Base-by-base conservation (phyloP, 2,113 vertebrate species). In the Hipposideros armiger region DNA sequence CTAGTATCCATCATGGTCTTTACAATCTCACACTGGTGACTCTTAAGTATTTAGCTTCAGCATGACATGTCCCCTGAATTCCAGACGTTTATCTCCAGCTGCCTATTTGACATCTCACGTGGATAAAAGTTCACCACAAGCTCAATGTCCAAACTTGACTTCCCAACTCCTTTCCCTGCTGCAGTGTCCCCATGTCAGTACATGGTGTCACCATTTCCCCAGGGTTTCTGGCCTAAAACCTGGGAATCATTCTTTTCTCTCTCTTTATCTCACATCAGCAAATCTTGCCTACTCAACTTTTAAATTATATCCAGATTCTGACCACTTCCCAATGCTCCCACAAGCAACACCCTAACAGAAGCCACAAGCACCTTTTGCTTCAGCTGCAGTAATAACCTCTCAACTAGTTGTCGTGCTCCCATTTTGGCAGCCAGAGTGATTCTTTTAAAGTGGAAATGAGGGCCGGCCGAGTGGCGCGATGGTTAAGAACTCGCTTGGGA, bases 131-230 rank as follows among this genome's bases (percentile, higher is more conserved):
- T 52, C 19, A 45, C 69, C 19, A 26, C 30, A 45, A 47, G 40
- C 32, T 13, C 28, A 26, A 47, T 11, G 6, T 62, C 42, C 24
- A 36, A 47, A 88, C 26, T 28, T 69, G 73, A 32, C 19, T 28
- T 36, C 15, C 36, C 2, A 8, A 16, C 28, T 7, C 60, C 17
- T 4, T 36, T 1, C 20, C 3, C 20, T 28, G 6, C 36, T 14
- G 16, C 52, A 10, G 8, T 28, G 13, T 20, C 62, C 13, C 0
- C 2, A 4, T 76, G 5, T 84, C 17, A 19, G 36, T 77, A 24
- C 2, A 1, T 83, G 28, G 56, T 28, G 30, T 13, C 32, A 19
- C 26, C 2, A 3, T 90, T 66, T 50, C 50, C 8, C 15, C 62
- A 54, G 42, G 17, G 24, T 28, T 69, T 95, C 9, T 26, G 17